Base-by-base conservation (phyloP, 2,113 vertebrate genomes). In the Orthonyx spaldingii region DNA sequence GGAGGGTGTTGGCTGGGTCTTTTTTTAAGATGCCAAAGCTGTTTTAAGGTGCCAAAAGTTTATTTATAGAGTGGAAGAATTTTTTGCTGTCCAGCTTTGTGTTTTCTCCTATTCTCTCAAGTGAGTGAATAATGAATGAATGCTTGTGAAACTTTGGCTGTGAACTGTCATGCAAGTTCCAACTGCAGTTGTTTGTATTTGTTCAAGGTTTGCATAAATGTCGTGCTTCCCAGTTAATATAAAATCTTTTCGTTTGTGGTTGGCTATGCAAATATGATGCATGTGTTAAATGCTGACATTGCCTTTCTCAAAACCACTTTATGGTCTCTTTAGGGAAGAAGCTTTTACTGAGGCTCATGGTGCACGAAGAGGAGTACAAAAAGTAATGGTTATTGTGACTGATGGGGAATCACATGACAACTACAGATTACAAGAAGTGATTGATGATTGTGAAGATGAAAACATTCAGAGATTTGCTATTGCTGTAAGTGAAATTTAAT, bases 311-410 rank as follows among this genome's bases (percentile, higher is more conserved):
- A n/a, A 97, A 83, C 91, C 12, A 0, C 26, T 96, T 86, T 95
- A 53, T 94, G 55, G 14, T 84, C 22, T 17, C 56, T 90, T 93
- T 94, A 99, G 99, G 96, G 97, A 97, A 87, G 98, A 99, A 90
- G 99, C 99, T 49, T 99, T 99, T 97, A 99, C 98, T 70, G 97
- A 97, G 86, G 98, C 98, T 94, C 97, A 98, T 4, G 99, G 99
- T 1, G 99, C 99, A 9, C 97, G 99, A 65, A 97, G 94, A 47
- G 99, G 98, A 37, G 99, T 98, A 39, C 99, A 99, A 80, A 99
- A 99, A 94, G 98, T 99, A 75, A 99, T 99, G 99, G 98, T 99
- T 87, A 99, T 99, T 79, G 99, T 99, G 95, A 99, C 99, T 6
- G 99, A 99, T 42, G 99, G 99, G 39, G 99, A 99, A 96, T 99